Evolutionary conservation across 2,888 invertebrate genomes (phyloP), one percentile per base, ranked within the genome.

Genomic region (Neocrepidodera transversa): DNA sequence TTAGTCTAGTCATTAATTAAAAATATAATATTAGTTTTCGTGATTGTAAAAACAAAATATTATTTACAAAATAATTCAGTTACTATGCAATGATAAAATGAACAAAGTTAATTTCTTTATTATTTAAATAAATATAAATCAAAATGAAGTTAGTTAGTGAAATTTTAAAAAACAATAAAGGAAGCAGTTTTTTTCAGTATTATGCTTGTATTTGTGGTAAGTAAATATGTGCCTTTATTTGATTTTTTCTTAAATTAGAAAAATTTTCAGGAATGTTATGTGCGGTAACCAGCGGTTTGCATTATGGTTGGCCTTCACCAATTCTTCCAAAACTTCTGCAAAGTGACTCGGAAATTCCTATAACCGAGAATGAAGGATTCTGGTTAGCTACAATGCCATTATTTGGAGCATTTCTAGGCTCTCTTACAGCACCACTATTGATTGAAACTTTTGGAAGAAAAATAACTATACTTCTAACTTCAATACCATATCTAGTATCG

Each of bases 371-470:
- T 59, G 80, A 86, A 72, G 84, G 84, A 64, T 86, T 86, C 69
- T 86, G 86, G 86, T 83, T 87, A 72, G 86, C 86, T 0, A 87
- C 88, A 38, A 83, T 88, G 73, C 86, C 86, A 75, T 82, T 88
- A 59, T 77, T 88, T 43, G 88, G 87, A 63, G 86, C 86, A 0
- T 82, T 87, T 8, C 74, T 87, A 36, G 88, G 87, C 20, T 85
- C 86, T 8, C 74, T 86, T 1, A 80, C 86, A 16, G 84, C 86
- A 6, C 88, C 86, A n/a, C 81, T 86, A 69, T 78, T 86, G 59
- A 85, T 89, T 47, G 87, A 89, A 74, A 80, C 82, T 61, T 81
- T 87, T 55, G 90, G 90, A 13, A 82, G 89, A 14, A 89, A 88
- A 73, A 82, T 81, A 7, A 85, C 86, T 17, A 81, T 88, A 14